A percentile compares a stretch with the other conserved stretches of the same genome.
phyloP scores from a whole-genome alignment of 2,797 vertebrate species.

The Channallabes apus region DNA sequence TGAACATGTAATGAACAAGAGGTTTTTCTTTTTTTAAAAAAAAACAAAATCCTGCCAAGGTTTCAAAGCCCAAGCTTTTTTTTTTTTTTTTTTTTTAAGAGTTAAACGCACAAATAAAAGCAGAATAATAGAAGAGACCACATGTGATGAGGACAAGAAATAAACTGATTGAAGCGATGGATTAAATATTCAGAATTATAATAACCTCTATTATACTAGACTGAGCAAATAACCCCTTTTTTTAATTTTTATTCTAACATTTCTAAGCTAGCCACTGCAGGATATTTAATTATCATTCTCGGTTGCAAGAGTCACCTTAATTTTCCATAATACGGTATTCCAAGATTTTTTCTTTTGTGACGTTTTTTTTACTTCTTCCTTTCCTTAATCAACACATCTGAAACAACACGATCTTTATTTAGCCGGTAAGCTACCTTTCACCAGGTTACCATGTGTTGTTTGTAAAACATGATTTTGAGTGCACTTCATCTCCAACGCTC shows the following conservation, averaged over 20 bases:
- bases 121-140: background rate
- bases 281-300: background rate
- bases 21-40: background rate
- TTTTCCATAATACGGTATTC: background rate
- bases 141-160: background rate
- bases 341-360: background rate
- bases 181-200: constrained; percentile 6
- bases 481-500: background rate
- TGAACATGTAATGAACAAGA: background rate
- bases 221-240: background rate
- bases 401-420: background rate
- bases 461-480: background rate
- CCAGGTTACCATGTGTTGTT: background rate
- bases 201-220: background rate
- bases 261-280: background rate
- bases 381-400: background rate
- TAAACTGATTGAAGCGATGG: too few species aligned
- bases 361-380: background rate
- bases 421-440: constrained; percentile 9
- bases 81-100: background rate
- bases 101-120: background rate
- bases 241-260: background rate
- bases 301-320: background rate
- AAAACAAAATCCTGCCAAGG: background rate
- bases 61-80: background rate